Evolutionary conservation across 1,140 invertebrate species (phyloP), one percentile per base, ranked within the genome.

Genomic region (Lepidotrigona ventralis): DNA sequence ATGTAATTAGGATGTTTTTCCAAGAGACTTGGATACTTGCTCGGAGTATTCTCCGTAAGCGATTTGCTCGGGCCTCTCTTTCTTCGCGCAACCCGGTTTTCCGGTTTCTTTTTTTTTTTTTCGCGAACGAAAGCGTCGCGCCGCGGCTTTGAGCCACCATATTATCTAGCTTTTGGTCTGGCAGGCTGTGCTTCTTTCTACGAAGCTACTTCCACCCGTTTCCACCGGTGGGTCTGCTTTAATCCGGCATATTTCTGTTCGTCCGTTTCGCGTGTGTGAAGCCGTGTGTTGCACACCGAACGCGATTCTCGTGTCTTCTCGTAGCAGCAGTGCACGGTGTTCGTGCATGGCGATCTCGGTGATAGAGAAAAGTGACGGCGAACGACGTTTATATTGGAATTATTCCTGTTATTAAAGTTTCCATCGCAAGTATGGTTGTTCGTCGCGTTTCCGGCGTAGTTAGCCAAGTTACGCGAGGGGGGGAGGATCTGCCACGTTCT

Each of bases 341-440:
- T 26, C 26, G 33, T 21, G 39, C 1, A 53, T 26, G 0, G 11
- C 14, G 46, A 81, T 76, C 58, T 39, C 56, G 54, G 39, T 46
- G 8, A 79, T 63, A 60, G 39, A n/a, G 2, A 39, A 83, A 71
- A 54, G 54, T 53, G 63, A 60, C 51, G 29, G 1, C 71, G 66
- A 39, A n/a, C 68, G 19, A n/a, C 66, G 12, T 51, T 19, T 58
- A 66, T 87, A 87, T 88, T 81, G 83, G 72, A 66, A 88, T 88
- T 87, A 88, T 88, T 87, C 56, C 75, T 70, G 79, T 85, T 88
- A 88, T 87, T 87, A 88, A 87, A 79, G 83, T 87, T 82, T 83
- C 71, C 76, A 87, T 85, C 64, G 75, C 77, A 85, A 85, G 60
- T 23, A n/a, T 51, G 33, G 63, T 76, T 85, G 66, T 56, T 81